Evolutionary conservation across 2,113 vertebrate genomes (phyloP), one percentile per base, ranked within the genome.

Genomic region (Trematocara zebra): DNA sequence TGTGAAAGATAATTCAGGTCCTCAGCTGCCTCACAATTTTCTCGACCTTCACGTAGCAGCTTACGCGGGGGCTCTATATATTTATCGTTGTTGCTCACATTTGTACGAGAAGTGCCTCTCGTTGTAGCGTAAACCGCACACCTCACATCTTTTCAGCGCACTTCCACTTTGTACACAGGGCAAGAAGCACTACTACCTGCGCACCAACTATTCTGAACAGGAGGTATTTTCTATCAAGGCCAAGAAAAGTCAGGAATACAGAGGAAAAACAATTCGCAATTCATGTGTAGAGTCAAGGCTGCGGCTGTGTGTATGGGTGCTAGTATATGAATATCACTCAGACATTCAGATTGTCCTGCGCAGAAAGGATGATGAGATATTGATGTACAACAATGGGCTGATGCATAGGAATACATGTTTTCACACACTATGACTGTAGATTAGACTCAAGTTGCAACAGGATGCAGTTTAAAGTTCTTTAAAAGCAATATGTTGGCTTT

Each of bases 201-300:
- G 8, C 64, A 83, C 52, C 83, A 57, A 53, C 87, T 79, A 83
- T 84, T 81, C 82, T 67, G 56, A 90, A 89, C 54, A 93, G 85
- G 49, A 78, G 54, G 64, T 88, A 69, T 87, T 88, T 93, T 89
- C 76, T 57, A 53, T 87, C 92, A 93, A 92, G 90, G 89, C 89
- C 87, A 83, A 79, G 42, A 61, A 79, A 83, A 90, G n/a, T 37
- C 74, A 40, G 74, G 35, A 88, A 89, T 52, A 52, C 64, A 17
- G 54, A 74, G 81, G 87, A 44, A 92, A 91, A 88, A 92, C 87
- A 88, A 90, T 87, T 93, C 86, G 1, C 61, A 74, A 56, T 49
- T 20, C 61, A 31, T 5, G 5, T 44, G 84, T 23, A 40, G 37
- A 64, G 84, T 82, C 86, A 88, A 89, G 91, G 90, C 88, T 82